A percentile compares a stretch with the other conserved stretches of the same genome.
phyloP scores from a whole-genome alignment of 1,140 invertebrate species.

The Periplaneta americana region DNA sequence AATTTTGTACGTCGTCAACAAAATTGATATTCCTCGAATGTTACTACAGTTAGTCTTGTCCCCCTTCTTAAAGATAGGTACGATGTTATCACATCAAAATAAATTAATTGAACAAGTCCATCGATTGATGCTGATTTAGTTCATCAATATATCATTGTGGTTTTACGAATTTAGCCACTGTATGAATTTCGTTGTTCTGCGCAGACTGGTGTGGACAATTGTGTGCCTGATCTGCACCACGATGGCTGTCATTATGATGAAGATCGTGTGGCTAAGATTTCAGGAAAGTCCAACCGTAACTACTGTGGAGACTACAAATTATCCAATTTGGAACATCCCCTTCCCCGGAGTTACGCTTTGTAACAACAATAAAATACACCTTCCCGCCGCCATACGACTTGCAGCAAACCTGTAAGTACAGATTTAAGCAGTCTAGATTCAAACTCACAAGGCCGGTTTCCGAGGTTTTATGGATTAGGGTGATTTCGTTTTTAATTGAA shows the following conservation, averaged over 20 bases:
- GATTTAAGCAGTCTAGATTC: background rate
- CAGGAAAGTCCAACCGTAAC: slow-evolving; percentile 42
- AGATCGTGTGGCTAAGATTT: slow-evolving; percentile 28
- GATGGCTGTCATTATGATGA: slow-evolving; percentile 28
- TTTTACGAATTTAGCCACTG: no score
- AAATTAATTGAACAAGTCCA: no score
- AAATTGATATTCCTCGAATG: no score
- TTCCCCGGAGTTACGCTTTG: slow-evolving; percentile 67
- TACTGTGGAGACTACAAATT: slow-evolving; percentile 57
- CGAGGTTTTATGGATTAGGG: no score
- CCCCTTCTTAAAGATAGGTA: no score
- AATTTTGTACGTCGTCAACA: no score
- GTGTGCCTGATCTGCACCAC: slow-evolving; percentile 24
- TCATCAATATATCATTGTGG: no score
- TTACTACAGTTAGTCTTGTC: no score
- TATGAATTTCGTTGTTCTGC: background rate
- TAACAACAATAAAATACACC: slow-evolving; percentile 51
- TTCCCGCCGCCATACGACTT: slow-evolving; percentile 20
- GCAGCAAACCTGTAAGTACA: slow-evolving; percentile 24
- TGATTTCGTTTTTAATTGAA: no score
- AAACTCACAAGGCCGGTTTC: no score
- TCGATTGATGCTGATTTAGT: no score
- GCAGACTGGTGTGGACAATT: slow-evolving; percentile 7
- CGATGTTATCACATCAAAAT: no score
- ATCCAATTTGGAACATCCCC: slow-evolving; percentile 60